Conservation (phyloP, 2,113 vertebrate genomes). For the Oreotrochilus melanogaster region DNA sequence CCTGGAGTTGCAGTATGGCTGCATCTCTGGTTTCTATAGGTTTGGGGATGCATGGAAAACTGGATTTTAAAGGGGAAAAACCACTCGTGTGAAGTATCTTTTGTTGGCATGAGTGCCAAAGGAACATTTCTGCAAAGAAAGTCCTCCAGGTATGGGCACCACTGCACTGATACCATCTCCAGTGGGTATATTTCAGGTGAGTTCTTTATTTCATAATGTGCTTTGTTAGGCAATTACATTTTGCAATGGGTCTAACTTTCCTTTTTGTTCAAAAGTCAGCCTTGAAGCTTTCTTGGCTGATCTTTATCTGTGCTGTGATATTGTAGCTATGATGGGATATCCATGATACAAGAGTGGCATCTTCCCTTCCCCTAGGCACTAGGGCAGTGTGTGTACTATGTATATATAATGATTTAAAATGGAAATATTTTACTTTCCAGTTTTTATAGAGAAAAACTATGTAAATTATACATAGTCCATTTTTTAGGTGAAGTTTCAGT, state of each 20-base stretch:
- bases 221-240: neutral
- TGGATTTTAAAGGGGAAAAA: neutral
- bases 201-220: neutral
- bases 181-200: neutral
- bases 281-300: neutral
- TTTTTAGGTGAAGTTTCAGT: neutral
- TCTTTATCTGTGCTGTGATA: too few species aligned
- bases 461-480: neutral
- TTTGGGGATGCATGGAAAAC: neutral
- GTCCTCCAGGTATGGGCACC: neutral
- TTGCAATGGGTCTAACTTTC: neutral
- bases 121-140: neutral
- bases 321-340: too few species aligned
- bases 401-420: neutral
- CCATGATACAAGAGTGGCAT: neutral
- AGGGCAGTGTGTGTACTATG: neutral
- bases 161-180: accelerated
- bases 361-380: neutral
- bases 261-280: neutral
- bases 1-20: neutral
- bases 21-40: neutral
- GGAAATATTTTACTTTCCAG: neutral
- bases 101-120: neutral
- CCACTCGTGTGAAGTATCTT: accelerated
- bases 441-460: neutral